phyloP scores from a whole-genome alignment of 2,888 invertebrate genomes.

The Pandemis cinnamomeana region DNA sequence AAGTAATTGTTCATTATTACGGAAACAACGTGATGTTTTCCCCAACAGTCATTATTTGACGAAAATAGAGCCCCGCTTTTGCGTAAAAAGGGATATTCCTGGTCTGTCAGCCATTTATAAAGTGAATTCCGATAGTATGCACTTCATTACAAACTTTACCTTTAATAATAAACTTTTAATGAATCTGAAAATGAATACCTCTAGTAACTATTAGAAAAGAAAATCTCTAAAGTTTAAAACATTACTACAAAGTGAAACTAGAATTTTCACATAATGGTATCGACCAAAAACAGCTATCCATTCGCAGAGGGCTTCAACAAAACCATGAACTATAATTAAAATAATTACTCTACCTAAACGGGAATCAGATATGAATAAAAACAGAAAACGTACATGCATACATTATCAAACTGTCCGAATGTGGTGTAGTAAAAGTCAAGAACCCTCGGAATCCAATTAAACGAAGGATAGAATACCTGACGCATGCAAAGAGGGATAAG shows the following conservation, averaged over 20 bases:
- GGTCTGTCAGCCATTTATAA: background rate
- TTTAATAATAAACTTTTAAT: too few relatives aligned
- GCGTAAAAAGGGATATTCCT: background rate
- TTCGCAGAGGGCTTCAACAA: constrained; percentile 1
- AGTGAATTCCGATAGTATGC: background rate
- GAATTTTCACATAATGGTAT: background rate
- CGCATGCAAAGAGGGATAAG: constrained; percentile 60
- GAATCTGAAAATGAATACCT: too few relatives aligned
- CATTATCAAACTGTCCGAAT: background rate
- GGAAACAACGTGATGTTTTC: constrained; percentile 6
- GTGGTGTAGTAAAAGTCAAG: background rate
- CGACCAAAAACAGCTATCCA: background rate
- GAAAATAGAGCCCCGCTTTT: background rate
- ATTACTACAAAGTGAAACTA: too few relatives aligned
- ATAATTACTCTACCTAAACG: constrained; percentile 6
- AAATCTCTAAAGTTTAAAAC: too few relatives aligned
- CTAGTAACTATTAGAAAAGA: too few relatives aligned
- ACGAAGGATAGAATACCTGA: constrained; percentile 60
- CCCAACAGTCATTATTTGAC: constrained; percentile 22
- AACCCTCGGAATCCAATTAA: constrained; percentile 64
- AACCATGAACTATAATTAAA: background rate
- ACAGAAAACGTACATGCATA: constrained; percentile 4
- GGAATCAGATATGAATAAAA: constrained; percentile 3
- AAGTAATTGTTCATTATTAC: constrained; percentile 32
- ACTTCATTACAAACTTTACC: too few relatives aligned